Evolutionary conservation across 2,888 invertebrate species (phyloP).

Genomic region (Heliconius sara): DNA sequence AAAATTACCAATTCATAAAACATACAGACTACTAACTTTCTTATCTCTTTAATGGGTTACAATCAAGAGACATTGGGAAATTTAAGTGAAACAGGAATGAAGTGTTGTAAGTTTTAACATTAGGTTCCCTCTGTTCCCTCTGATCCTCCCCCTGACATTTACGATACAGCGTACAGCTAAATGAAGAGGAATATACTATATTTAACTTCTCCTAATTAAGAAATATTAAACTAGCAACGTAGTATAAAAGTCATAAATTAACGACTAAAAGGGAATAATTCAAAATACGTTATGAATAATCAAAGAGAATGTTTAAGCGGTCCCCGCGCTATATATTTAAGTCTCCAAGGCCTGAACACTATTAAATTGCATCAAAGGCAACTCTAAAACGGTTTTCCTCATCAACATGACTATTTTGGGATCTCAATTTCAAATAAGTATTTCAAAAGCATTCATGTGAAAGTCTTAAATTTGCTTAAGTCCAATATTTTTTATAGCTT

Average conservation of each 20-base stretch:
- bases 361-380: conserved; percentile 19
- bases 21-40: no score
- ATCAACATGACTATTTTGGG: neutral
- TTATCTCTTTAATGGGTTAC: no score
- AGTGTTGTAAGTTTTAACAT: neutral
- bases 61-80: no score
- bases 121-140: neutral
- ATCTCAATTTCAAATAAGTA: neutral
- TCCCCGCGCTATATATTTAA: neutral
- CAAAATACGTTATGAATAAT: neutral
- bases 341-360: conserved; percentile 2
- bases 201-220: neutral
- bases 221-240: neutral
- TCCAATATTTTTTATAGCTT: no score
- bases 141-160: no score
- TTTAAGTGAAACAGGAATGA: no score
- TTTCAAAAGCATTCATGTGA: neutral
- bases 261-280: conserved; percentile 3
- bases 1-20: neutral
- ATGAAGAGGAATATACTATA: neutral
- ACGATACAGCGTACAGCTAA: neutral
- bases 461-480: neutral
- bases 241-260: neutral
- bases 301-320: conserved; percentile 6
- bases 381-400: neutral